Evolutionary conservation across 2,888 invertebrate genomes (phyloP), one percentile per base, ranked within the genome.

Genomic region (Aproaerema taeniolella): DNA sequence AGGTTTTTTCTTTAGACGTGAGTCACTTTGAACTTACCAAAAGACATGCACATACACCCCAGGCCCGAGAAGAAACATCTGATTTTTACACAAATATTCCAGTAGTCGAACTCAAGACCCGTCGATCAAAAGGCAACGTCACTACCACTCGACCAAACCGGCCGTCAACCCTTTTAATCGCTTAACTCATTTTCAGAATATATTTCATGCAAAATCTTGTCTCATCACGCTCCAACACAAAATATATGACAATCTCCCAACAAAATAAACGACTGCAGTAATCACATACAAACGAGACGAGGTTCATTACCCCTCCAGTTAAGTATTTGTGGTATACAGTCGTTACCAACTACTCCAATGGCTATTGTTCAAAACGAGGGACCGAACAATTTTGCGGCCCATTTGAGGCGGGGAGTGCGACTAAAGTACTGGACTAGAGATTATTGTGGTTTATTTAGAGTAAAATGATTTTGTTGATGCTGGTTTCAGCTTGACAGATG

Each of bases 301-400:
- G n/a, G 26, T 26, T 26, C 26, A n/a, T 26, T 26, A 26, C 20
- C 20, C 20, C 26, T 3, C 5, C 26, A 15, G 7, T 31, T 16
- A 15, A 31, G 30, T 13, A 37, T 39, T 8, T 17, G 6, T 6
- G 41, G 33, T 58, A 63, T 61, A 61, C 60, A 63, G 63, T 62
- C 65, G 65, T 70, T 72, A 68, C 63, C 62, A 65, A 70, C 67
- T 67, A 61, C 61, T 62, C 57, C 60, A 60, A 65, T 58, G 62
- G 48, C 54, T 61, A 69, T 72, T 75, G 73, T 74, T 67, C 68
- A 59, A 17, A 55, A 57, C 45, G 59, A n/a, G n/a, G 55, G 52
- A 55, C 51, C 41, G 60, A 58, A 64, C 71, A 66, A 71, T 73
- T 68, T 63, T 52, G 72, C 51, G 68, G 68, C 59, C 64, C 67